Evolutionary conservation across 2,113 vertebrate species (phyloP).

Genomic region (Eleginops maclovinus): DNA sequence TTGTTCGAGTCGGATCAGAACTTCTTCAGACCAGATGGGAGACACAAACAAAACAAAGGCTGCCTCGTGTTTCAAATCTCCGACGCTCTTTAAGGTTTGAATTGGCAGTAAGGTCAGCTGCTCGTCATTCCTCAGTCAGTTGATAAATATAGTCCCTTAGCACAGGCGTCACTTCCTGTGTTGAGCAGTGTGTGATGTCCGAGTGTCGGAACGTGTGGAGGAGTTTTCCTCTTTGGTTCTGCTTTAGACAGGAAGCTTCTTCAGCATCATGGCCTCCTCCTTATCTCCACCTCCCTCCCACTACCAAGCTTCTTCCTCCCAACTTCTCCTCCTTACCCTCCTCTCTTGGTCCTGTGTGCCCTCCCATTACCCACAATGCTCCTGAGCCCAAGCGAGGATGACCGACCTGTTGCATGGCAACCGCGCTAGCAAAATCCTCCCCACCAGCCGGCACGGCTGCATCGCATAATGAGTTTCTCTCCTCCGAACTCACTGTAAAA

Average conservation of each 20-base stretch:
- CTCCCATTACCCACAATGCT: background rate
- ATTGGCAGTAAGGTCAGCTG: background rate
- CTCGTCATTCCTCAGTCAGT: background rate
- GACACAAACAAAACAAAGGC: constrained; percentile 5
- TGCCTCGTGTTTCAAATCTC: background rate
- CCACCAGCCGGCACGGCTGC: constrained; percentile 33
- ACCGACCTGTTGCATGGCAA: constrained; percentile 86
- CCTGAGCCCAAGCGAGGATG: constrained; percentile 35
- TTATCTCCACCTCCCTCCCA: constrained; percentile 46
- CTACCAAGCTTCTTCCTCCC: background rate
- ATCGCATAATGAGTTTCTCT: constrained; percentile 56
- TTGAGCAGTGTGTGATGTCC: background rate
- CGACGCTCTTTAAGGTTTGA: background rate
- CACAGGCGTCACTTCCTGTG: constrained; percentile 13
- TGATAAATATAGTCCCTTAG: constrained; percentile 38
- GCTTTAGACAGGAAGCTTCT: constrained; percentile 11
- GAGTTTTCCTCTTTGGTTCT: constrained; percentile 31
- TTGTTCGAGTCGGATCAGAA: background rate
- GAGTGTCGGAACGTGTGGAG: background rate
- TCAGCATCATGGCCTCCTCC: background rate
- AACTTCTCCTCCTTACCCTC: background rate
- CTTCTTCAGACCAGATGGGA: background rate
- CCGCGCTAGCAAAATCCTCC: constrained; percentile 55
- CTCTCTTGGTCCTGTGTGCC: constrained; percentile 9
- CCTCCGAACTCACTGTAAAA: constrained; percentile 51